Evolutionary conservation across 64 coral and sea anemone species (phyloP).

Genomic region (Montipora foliosa): DNA sequence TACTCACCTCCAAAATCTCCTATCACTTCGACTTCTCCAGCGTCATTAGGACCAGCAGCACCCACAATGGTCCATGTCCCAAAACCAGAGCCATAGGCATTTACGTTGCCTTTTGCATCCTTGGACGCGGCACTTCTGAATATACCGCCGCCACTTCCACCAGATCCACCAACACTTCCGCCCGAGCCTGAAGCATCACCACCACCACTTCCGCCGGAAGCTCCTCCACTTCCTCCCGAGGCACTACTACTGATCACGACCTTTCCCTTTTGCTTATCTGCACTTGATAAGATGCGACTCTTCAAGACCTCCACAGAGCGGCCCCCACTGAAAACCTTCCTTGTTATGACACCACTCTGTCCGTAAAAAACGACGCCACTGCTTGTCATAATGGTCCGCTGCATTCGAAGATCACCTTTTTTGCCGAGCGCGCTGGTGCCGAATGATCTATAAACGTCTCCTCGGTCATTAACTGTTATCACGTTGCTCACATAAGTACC

Average conservation of each 20-base stretch:
- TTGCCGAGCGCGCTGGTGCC: not conserved
- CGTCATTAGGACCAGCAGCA: not conserved
- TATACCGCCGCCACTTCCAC: not conserved
- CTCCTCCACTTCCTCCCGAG: not conserved
- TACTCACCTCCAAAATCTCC: slow-evolving; percentile 90
- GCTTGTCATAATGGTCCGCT: not conserved
- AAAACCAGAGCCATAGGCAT: slow-evolving; percentile 21
- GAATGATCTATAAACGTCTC: not conserved
- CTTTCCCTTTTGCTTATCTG: not conserved
- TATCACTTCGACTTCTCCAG: slow-evolving; percentile 54
- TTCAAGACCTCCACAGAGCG: not conserved
- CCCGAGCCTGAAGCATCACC: not conserved
- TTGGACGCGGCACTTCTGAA: slow-evolving; percentile 6
- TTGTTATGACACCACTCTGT: not conserved
- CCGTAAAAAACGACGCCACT: not conserved
- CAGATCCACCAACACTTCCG: not conserved
- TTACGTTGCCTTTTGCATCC: not conserved
- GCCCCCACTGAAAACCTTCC: not conserved
- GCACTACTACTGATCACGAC: not conserved
- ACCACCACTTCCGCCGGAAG: not conserved
- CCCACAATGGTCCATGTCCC: not conserved
- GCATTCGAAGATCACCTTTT: too few species aligned
- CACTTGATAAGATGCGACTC: not conserved
- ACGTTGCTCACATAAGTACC: not conserved
- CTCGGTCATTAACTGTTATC: slow-evolving; percentile 32